Percentiles rank a stretch among this genome's conserved stretches.
Conservation (phyloP, 2,113 vertebrate genomes). For the Trogon melanurus region DNA sequence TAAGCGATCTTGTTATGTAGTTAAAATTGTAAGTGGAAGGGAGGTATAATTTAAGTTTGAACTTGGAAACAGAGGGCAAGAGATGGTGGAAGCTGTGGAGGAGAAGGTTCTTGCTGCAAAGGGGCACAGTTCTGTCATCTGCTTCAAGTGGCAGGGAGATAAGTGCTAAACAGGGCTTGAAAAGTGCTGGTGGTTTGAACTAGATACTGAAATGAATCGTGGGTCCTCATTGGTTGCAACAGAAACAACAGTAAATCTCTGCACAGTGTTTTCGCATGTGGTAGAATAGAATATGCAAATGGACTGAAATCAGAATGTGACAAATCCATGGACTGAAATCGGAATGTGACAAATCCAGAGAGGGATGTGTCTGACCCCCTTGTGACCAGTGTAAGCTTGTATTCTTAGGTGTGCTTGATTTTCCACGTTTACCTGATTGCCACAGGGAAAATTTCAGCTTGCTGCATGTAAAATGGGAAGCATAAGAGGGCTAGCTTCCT, state of each 20-base stretch:
- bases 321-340: neutral
- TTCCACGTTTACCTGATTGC: neutral
- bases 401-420: neutral
- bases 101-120: neutral
- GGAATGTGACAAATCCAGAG: neutral
- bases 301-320: neutral
- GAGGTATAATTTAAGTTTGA: neutral
- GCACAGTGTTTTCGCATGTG: neutral
- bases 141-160: neutral
- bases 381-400: neutral
- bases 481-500: accelerated
- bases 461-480: neutral
- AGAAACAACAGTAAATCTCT: neutral
- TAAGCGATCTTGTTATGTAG: neutral
- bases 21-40: neutral
- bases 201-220: neutral
- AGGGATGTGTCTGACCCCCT: neutral
- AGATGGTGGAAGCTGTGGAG: neutral
- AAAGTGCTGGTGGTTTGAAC: neutral
- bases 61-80: neutral
- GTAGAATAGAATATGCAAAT: neutral
- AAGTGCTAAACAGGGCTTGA: neutral
- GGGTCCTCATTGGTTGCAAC: accelerated
- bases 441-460: neutral
- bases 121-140: neutral